phyloP scores from a whole-genome alignment of 2,113 vertebrate species.

The Oreotrochilus melanogaster region DNA sequence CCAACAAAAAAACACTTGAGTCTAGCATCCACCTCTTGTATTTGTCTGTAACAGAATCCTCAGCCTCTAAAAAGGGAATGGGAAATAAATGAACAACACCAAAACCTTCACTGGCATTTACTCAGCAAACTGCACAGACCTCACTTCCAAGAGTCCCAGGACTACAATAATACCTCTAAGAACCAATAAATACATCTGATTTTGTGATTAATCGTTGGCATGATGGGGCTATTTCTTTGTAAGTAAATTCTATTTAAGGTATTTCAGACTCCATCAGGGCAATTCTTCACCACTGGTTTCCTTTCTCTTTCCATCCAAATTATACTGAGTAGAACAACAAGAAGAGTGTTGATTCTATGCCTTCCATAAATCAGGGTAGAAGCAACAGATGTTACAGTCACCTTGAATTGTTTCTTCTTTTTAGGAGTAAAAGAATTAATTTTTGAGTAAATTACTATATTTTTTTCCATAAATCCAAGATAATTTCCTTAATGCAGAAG shows the following conservation, averaged over 20 bases:
- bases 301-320: background rate
- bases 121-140: background rate
- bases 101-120: background rate
- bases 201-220: background rate
- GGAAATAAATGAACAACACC: background rate
- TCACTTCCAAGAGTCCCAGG: accelerated
- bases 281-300: background rate
- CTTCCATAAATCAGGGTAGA: background rate
- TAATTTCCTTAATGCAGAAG: background rate
- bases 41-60: background rate
- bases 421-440: background rate
- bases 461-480: background rate
- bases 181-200: background rate
- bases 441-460: background rate
- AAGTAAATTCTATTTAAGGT: background rate
- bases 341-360: background rate
- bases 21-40: background rate
- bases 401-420: background rate
- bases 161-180: background rate
- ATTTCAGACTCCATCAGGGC: background rate
- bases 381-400: background rate
- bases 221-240: background rate
- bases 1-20: background rate
- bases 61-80: background rate
- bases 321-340: background rate